A percentile compares a stretch with the other conserved stretches of the same genome.
These are phyloP conservation scores for Cerastis rubricosa DNA, from an alignment of 2,888 invertebrate genomes.

Conservation along the genomic window DNA sequence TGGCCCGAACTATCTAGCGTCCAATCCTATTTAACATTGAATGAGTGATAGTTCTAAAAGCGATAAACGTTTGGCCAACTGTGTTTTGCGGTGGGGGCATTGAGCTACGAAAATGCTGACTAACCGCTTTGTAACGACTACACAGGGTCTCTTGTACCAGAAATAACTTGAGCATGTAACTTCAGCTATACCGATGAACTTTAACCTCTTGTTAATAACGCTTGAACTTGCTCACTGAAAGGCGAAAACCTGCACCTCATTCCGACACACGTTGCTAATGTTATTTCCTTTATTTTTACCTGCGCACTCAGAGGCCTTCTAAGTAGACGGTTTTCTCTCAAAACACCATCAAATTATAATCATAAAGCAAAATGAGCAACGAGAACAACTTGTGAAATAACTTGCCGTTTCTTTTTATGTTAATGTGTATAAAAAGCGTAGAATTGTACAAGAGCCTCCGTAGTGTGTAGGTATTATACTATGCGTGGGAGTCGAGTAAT, in stretches of 20 bases:
- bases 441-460: constrained; percentile 30
- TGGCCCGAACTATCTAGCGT: background rate
- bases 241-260: constrained; percentile 43
- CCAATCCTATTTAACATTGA: background rate
- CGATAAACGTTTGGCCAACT: background rate
- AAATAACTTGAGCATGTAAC: constrained; percentile 8
- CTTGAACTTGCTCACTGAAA: constrained; percentile 30
- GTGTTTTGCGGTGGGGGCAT: background rate
- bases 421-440: constrained; percentile 50
- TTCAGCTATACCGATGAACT: constrained; percentile 22
- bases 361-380: constrained; percentile 47
- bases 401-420: constrained; percentile 50
- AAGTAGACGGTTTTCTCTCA: constrained; percentile 40
- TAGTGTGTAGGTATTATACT: constrained; percentile 21
- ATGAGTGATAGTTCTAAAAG: background rate
- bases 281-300: constrained; percentile 26
- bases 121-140: constrained; percentile 11
- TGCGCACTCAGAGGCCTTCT: constrained; percentile 32
- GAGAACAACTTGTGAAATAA: constrained; percentile 38
- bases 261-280: constrained; percentile 8
- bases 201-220: constrained; percentile 34
- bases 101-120: constrained; percentile 33
- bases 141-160: background rate
- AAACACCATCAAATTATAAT: constrained; percentile 56
- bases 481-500: constrained; percentile 43